Evolutionary conservation across 1,140 invertebrate genomes (phyloP).

Genomic region (Drosophila bocki): DNA sequence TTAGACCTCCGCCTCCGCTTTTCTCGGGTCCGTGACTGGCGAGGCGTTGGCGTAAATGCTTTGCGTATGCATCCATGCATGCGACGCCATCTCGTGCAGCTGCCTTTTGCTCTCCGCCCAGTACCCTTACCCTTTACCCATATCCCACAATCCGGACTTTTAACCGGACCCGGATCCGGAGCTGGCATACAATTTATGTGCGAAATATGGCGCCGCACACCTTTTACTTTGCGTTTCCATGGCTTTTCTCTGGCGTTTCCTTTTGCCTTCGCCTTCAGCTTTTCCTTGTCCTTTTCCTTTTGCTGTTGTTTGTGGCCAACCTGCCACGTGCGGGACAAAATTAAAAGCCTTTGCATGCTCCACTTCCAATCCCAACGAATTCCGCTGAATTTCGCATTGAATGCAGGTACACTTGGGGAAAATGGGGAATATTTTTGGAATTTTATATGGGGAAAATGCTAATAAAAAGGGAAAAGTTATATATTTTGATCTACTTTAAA

Average conservation of each 20-base stretch:
- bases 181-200: conserved; percentile 78
- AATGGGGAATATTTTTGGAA: neutral
- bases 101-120: conserved; percentile 25
- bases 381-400: conserved; percentile 2
- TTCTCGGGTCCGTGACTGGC: conserved; percentile 30
- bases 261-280: conserved; percentile 23
- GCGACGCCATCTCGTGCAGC: conserved; percentile 63
- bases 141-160: conserved; percentile 17
- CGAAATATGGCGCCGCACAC: conserved; percentile 74
- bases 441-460: neutral
- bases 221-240: conserved; percentile 59
- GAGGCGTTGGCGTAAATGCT: conserved; percentile 71
- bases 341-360: conserved; percentile 57
- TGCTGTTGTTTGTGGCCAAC: conserved; percentile 34
- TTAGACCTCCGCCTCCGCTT: conserved; percentile 6
- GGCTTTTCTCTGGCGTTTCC: conserved; percentile 39
- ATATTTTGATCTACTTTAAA: neutral
- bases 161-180: conserved; percentile 27
- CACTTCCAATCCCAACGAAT: conserved; percentile 21
- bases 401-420: conserved; percentile 26
- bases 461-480: neutral
- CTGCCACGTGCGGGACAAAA: conserved; percentile 46
- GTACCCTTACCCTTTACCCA: neutral
- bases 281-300: conserved; percentile 25
- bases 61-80: conserved; percentile 81